A percentile compares a stretch with the other conserved stretches of the same genome.
phyloP scores from a whole-genome alignment of 2,888 invertebrate species.

The Dolomedes plantarius region DNA sequence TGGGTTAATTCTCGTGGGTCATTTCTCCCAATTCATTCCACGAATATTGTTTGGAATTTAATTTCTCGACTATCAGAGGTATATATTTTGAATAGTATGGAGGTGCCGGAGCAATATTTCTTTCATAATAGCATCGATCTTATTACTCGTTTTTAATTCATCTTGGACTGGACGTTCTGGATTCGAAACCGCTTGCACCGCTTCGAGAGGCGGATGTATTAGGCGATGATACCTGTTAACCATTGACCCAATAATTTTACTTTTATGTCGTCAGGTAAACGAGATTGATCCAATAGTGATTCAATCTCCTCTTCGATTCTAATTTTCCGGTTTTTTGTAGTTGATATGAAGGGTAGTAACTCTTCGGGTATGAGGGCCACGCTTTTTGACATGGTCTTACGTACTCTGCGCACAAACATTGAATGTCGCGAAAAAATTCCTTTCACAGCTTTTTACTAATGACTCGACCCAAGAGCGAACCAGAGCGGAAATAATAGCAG shows the following conservation, averaged over 20 bases:
- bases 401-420: too few species aligned
- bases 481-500: conserved; percentile 2
- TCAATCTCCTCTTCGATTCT: conserved; percentile 22
- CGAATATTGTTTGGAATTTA: conserved; percentile 3
- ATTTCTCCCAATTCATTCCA: conserved; percentile 30
- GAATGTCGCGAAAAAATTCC: too few species aligned
- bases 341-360: neutral
- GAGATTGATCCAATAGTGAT: conserved; percentile 18
- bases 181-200: neutral
- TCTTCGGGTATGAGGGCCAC: conserved; percentile 29
- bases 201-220: neutral
- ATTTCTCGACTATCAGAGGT: conserved; percentile 17
- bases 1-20: neutral
- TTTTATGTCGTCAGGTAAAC: conserved; percentile 35
- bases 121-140: neutral
- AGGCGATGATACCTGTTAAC: conserved; percentile 26
- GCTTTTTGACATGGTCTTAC: conserved; percentile 14
- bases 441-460: too few species aligned
- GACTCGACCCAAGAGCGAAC: neutral
- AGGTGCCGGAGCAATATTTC: neutral
- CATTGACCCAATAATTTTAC: conserved; percentile 40
- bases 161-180: neutral
- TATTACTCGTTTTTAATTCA: neutral
- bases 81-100: conserved; percentile 18
- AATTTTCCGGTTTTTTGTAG: conserved; percentile 32